Evolutionary conservation across 2,888 invertebrate genomes (phyloP), one percentile per base, ranked within the genome.

Genomic region (Trisateles emortualis): DNA sequence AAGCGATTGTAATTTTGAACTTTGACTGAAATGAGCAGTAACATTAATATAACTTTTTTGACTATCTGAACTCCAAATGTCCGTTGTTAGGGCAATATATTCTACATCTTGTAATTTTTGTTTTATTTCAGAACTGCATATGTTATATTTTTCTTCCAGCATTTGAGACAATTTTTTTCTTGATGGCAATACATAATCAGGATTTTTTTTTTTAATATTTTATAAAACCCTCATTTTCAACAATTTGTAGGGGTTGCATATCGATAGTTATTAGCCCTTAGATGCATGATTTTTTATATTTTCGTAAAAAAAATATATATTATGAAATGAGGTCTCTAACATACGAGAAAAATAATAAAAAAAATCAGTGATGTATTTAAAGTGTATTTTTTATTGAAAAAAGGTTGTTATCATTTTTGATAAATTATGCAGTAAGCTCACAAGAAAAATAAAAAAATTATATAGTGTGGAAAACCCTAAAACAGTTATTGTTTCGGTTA

Each of bases 171-270:
- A 9, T 50, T 49, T 49, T 44, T 53, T 48, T 45, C 57, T 32
- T 0, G 36, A 33, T 33, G 57, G 53, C 41, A 53, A 49, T 41
- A 44, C 10, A 24, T 53, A 53, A 53, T 57, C 48, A 14, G 47
- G 40, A 14, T 56, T 56, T 0, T 42, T 26, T 52, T 39, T 52
- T 38, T 47, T n/a, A 36, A 46, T 50, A 50, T 6, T 0, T 0
- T 50, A 17, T 22, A 36, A 51, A 44, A 44, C 44, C 39, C 1
- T 47, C 29, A 8, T 52, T n/a, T n/a, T n/a, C n/a, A n/a, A n/a
- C n/a, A n/a, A n/a, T n/a, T n/a, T n/a, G n/a, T n/a, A n/a, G n/a
- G 26, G 47, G 56, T 29, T 56, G 52, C 52, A 56, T 47, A 10
- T 51, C 46, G 1, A 41, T 22, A 1, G 36, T 19, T 4, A 51